phyloP scores from a whole-genome alignment of 2,113 vertebrate species.

The Chloroceryle aenea region DNA sequence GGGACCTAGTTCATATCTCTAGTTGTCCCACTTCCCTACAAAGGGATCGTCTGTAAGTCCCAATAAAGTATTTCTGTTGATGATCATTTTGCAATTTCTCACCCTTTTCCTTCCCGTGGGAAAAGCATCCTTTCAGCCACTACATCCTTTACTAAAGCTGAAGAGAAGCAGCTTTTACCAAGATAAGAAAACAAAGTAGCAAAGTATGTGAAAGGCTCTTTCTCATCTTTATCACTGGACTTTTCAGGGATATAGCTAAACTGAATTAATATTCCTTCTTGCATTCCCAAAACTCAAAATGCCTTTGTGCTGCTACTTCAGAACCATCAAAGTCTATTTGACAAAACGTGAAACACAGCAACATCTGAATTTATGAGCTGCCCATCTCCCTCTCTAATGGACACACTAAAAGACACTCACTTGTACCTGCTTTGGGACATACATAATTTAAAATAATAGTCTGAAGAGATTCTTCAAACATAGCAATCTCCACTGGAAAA shows the following conservation, averaged over 20 bases:
- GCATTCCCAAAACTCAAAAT: conserved; percentile 30
- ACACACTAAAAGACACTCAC: neutral
- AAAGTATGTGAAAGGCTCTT: neutral
- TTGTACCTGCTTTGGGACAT: conserved; percentile 16
- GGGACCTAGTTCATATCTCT: neutral
- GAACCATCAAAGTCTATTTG: conserved; percentile 47
- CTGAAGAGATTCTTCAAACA: neutral
- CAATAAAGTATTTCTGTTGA: neutral
- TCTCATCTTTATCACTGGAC: neutral
- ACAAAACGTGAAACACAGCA: conserved; percentile 36
- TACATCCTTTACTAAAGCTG: neutral
- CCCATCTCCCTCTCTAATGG: conserved; percentile 1
- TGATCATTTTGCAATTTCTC: neutral
- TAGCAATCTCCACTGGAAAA: neutral
- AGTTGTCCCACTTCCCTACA: neutral
- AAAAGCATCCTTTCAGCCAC: conserved; percentile 1
- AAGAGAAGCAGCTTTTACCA: neutral
- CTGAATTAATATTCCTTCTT: neutral
- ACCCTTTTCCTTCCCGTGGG: neutral
- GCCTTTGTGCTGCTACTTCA: conserved; percentile 32
- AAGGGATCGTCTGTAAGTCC: neutral
- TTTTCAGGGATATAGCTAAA: conserved; percentile 16
- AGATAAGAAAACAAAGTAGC: neutral
- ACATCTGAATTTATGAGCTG: conserved; percentile 48
- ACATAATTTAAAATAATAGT: conserved; percentile 26